Percentiles rank a stretch among this genome's conserved stretches.
Evolutionary conservation across 2,888 invertebrate species (phyloP).

Genomic region (Aleiodes testaceus): DNA sequence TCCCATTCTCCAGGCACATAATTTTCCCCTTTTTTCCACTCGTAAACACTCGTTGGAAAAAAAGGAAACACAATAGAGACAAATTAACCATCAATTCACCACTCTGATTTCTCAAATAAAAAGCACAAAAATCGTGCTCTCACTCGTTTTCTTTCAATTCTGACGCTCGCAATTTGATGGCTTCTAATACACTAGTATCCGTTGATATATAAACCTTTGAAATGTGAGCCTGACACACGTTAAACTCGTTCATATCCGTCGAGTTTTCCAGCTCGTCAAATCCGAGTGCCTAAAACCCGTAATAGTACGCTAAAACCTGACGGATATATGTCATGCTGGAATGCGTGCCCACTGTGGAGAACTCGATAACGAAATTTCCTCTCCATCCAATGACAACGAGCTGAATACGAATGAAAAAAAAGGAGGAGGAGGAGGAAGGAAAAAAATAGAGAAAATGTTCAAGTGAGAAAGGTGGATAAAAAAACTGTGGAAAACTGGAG

Average conservation of each 20-base stretch:
- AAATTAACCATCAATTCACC: too few species aligned
- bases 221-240: slow-evolving; percentile 22
- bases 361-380: slow-evolving; percentile 23
- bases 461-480: neutral
- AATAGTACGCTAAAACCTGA: slow-evolving; percentile 28
- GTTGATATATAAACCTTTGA: slow-evolving; percentile 3
- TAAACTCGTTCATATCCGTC: slow-evolving; percentile 20
- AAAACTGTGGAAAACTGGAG: slow-evolving; percentile 11
- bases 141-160: too few species aligned
- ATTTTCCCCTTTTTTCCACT: too few species aligned
- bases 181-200: neutral
- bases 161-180: neutral
- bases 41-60: too few species aligned
- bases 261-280: slow-evolving; percentile 20
- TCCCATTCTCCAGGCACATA: too few species aligned
- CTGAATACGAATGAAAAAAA: slow-evolving; percentile 10
- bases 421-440: neutral
- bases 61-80: too few species aligned
- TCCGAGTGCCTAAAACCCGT: slow-evolving; percentile 14
- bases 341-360: slow-evolving; percentile 13
- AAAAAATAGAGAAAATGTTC: neutral
- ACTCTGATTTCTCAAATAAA: too few species aligned
- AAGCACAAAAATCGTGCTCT: too few species aligned
- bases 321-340: slow-evolving; percentile 20
- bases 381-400: slow-evolving; percentile 26